These are phyloP conservation scores for Typhlomys cinereus DNA, from an alignment of 2,113 vertebrate genomes.

Conservation along the genomic window DNA sequence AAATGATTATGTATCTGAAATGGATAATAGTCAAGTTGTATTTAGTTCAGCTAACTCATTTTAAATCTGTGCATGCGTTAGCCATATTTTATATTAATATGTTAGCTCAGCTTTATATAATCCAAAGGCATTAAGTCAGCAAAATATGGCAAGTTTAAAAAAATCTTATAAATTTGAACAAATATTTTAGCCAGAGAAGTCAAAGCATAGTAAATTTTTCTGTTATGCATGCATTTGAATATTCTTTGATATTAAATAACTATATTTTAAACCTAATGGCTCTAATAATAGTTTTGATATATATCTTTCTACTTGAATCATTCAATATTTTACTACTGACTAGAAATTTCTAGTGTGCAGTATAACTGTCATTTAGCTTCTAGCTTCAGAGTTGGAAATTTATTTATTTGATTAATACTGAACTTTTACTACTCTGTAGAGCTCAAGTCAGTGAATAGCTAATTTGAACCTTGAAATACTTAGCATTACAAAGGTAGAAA, in stretches of 20 bases:
- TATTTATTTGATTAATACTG: constrained; percentile 70
- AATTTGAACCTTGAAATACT: constrained; percentile 67
- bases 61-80: constrained; percentile 59
- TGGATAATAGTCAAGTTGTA: constrained; percentile 40
- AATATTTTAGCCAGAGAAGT: constrained; percentile 52
- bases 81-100: constrained; percentile 60
- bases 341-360: constrained; percentile 60
- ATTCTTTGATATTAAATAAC: constrained; percentile 61
- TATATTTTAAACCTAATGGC: constrained; percentile 63
- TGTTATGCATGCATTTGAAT: constrained; percentile 58
- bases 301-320: constrained; percentile 64
- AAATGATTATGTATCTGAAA: constrained; percentile 59
- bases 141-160: constrained; percentile 58
- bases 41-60: constrained; percentile 62
- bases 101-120: constrained; percentile 68
- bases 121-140: constrained; percentile 56
- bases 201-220: constrained; percentile 61
- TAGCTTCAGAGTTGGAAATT: constrained; percentile 52
- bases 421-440: constrained; percentile 61
- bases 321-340: constrained; percentile 66
- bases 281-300: constrained; percentile 70
- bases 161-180: constrained; percentile 57
- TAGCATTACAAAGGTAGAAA: constrained; percentile 51
- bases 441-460: constrained; percentile 47
- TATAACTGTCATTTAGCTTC: constrained; percentile 64